Evolutionary conservation across 2,888 invertebrate genomes (phyloP).

Genomic region (Drosophila melanocephala): DNA sequence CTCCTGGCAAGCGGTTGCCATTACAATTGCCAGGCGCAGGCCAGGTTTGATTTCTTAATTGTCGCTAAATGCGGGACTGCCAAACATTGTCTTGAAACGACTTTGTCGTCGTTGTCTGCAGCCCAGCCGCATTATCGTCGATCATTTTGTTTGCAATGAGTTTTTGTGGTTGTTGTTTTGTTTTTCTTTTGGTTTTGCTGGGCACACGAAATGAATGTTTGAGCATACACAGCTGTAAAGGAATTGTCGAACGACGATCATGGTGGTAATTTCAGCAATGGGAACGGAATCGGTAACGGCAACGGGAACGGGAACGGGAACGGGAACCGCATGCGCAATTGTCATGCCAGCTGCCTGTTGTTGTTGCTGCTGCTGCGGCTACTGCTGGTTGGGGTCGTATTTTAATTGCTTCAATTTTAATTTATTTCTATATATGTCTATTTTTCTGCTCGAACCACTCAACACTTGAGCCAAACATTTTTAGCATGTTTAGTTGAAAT

Average conservation of each 20-base stretch:
- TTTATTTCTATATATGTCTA: slow-evolving; percentile 60
- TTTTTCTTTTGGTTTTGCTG: slow-evolving; percentile 27
- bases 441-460: slow-evolving; percentile 4
- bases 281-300: slow-evolving; percentile 6
- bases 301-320: slow-evolving; percentile 7
- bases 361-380: neutral
- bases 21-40: slow-evolving; percentile 66
- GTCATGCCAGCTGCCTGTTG: slow-evolving; percentile 48
- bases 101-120: slow-evolving; percentile 29
- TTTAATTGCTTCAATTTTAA: slow-evolving; percentile 77
- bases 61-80: slow-evolving; percentile 79
- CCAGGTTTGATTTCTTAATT: slow-evolving; percentile 82
- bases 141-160: slow-evolving; percentile 76
- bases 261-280: slow-evolving; percentile 75
- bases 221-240: slow-evolving; percentile 55
- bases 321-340: slow-evolving; percentile 50
- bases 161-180: slow-evolving; percentile 56
- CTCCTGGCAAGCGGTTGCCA: slow-evolving; percentile 63
- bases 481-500: slow-evolving; percentile 49
- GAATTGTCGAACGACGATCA: slow-evolving; percentile 65
- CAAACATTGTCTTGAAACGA: slow-evolving; percentile 56
- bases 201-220: slow-evolving; percentile 76
- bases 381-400: slow-evolving; percentile 54
- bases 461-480: slow-evolving; percentile 35
- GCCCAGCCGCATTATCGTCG: slow-evolving; percentile 69